Percentiles rank a stretch among this genome's conserved stretches.
Conservation (phyloP, 1,140 invertebrate genomes). For the Ceratosolen fusciceps region DNA sequence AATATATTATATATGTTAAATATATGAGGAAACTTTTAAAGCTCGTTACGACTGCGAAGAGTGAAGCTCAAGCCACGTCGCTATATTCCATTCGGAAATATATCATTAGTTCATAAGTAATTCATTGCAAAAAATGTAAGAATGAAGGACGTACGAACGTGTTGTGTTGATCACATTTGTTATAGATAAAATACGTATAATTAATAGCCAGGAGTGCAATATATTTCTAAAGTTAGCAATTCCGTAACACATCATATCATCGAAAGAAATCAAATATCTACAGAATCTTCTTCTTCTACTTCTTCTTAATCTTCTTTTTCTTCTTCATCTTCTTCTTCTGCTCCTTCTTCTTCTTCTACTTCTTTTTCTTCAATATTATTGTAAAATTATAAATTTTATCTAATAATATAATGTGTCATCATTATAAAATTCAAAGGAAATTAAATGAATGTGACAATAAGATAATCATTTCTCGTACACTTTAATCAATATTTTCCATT, state of each 20-base stretch:
- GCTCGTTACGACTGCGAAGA: not conserved
- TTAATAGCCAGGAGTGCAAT: not conserved
- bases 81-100: conserved; percentile 22
- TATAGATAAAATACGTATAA: not conserved
- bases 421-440: conserved; percentile 28
- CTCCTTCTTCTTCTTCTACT: too few species aligned
- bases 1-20: too few species aligned
- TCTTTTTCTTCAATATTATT: conserved; percentile 36
- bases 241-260: conserved; percentile 55
- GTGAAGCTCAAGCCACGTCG: not conserved
- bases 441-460: conserved; percentile 41
- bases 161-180: conserved; percentile 41
- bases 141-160: conserved; percentile 14
- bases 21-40: not conserved
- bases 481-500: conserved; percentile 30
- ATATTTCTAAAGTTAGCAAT: conserved; percentile 42
- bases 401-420: conserved; percentile 21
- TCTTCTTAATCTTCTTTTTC: too few species aligned
- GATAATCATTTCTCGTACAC: conserved; percentile 2
- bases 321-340: too few species aligned
- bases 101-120: conserved; percentile 54
- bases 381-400: conserved; percentile 35
- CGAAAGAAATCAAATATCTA: conserved; percentile 50
- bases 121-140: not conserved
- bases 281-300: conserved; percentile 31